Conservation (phyloP, 2,113 vertebrate species). For the Coryphaenoides rupestris region DNA sequence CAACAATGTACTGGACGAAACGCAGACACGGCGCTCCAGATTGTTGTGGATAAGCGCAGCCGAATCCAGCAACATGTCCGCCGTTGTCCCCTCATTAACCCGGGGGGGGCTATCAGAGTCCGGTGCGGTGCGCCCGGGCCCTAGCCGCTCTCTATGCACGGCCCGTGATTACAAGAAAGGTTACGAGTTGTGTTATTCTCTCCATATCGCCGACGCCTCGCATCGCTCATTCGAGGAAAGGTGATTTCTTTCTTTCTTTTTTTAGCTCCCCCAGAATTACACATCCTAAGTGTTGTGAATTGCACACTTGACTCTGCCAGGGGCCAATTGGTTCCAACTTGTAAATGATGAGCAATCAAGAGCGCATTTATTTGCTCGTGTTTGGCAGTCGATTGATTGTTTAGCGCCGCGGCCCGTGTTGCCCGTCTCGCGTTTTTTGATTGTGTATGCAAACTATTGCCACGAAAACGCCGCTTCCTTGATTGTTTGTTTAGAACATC, state of each 20-base stretch:
- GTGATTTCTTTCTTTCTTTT: constrained; percentile 26
- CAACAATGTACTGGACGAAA: constrained; percentile 41
- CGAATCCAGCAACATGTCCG: constrained; percentile 38
- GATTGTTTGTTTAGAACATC: constrained; percentile 40
- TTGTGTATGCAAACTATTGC: constrained; percentile 51
- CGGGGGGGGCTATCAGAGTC: constrained; percentile 29
- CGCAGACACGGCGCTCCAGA: constrained; percentile 31
- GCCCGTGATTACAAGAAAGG: constrained; percentile 57
- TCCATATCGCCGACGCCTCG: constrained; percentile 51
- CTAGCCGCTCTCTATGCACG: constrained; percentile 55
- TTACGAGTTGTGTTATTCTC: constrained; percentile 58
- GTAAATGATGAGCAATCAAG: constrained; percentile 57
- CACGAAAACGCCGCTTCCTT: constrained; percentile 22
- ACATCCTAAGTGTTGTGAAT: constrained; percentile 49
- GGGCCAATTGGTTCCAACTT: constrained; percentile 56
- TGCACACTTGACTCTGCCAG: constrained; percentile 48
- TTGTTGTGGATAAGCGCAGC: constrained; percentile 46
- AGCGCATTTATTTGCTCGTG: constrained; percentile 53
- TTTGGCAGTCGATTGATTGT: constrained; percentile 54
- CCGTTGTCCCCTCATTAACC: constrained; percentile 38
- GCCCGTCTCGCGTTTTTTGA: constrained; percentile 45
- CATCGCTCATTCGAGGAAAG: constrained; percentile 54
- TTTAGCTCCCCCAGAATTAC: constrained; percentile 49
- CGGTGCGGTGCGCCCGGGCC: constrained; percentile 25
- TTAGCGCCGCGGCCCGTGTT: constrained; percentile 38